Evolutionary conservation across 2,797 vertebrate genomes (phyloP), one percentile per base, ranked within the genome.

Genomic region (Cryptoblepharus egeriae): DNA sequence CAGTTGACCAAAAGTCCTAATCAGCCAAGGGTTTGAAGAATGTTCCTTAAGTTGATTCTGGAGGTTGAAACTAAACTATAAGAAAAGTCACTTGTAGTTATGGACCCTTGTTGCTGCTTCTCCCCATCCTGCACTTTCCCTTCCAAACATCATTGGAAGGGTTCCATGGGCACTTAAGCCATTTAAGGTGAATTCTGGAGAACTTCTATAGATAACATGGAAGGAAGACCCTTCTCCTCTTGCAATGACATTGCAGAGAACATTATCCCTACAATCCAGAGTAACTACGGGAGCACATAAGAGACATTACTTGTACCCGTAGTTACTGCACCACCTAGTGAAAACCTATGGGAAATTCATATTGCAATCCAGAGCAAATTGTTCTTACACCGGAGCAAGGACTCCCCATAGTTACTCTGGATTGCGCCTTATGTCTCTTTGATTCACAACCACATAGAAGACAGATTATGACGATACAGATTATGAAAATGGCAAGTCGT

Each of bases 401-500:
- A n/a, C n/a, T n/a, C n/a, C n/a, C n/a, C n/a, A n/a, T n/a, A n/a
- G n/a, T n/a, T n/a, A n/a, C n/a, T n/a, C n/a, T n/a, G n/a, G n/a
- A n/a, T n/a, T n/a, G n/a, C n/a, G n/a, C n/a, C n/a, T n/a, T n/a
- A 5, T 52, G n/a, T 57, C 37, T 75, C 37, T 32, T 68, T 67
- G 55, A 68, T 30, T 32, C 63, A 58, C 37, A 16, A 58, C 16
- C 39, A 42, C 10, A 61, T 22, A 32, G 20, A 45, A 68, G 35
- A 26, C 32, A 13, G 5, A n/a, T n/a, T n/a, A 57, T 22, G 42
- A 58, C 6, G 7, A 26, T 32, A 39, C 15, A 67, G 32, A 67
- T 68, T 58, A 68, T 75, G 61, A 75, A 64, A 75, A 75, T 52
- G 22, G 24, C 79, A 72, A 32, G 5, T 64, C 24, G 24, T 80